These are phyloP conservation scores for Salvelinus alpinus DNA, from an alignment of 2,113 vertebrate genomes.

Conservation along the genomic window DNA sequence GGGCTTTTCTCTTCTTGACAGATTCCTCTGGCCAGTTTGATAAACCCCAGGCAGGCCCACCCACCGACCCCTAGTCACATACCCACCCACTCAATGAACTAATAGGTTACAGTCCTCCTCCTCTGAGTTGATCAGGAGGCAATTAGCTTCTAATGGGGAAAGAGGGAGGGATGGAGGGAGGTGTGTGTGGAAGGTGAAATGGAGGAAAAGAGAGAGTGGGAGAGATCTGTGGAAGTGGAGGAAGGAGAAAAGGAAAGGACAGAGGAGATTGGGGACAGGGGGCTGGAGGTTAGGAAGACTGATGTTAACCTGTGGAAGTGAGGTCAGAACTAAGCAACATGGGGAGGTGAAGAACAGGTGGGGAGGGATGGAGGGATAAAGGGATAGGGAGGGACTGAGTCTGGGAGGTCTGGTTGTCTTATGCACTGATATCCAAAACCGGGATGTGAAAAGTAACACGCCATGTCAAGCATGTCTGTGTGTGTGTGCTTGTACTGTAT, in stretches of 20 bases:
- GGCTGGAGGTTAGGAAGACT: neutral
- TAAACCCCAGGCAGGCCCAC: neutral
- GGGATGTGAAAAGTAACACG: slow-evolving; percentile 22
- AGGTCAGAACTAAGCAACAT: neutral
- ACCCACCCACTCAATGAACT: slow-evolving; percentile 43
- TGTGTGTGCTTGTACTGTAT: slow-evolving; percentile 8
- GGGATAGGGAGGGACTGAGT: neutral
- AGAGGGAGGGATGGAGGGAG: slow-evolving; percentile 10
- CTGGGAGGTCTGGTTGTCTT: slow-evolving; percentile 33
- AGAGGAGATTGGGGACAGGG: neutral
- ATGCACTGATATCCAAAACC: slow-evolving; percentile 42
- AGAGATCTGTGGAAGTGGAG: neutral
- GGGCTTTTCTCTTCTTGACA: neutral
- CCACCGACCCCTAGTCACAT: slow-evolving; percentile 5
- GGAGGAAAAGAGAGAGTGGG: neutral
- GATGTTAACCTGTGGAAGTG: neutral
- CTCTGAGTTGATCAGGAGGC: slow-evolving; percentile 67
- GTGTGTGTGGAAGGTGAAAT: neutral
- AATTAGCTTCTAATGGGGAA: slow-evolving; percentile 69
- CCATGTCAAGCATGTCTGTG: slow-evolving; percentile 20
- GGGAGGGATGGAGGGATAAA: neutral
- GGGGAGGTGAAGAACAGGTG: neutral
- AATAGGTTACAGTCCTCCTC: slow-evolving; percentile 64
- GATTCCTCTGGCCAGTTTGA: neutral
- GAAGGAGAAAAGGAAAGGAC: neutral